Evolutionary conservation across 1,140 invertebrate genomes (phyloP), one percentile per base, ranked within the genome.

Genomic region (Reticulitermes speratus): DNA sequence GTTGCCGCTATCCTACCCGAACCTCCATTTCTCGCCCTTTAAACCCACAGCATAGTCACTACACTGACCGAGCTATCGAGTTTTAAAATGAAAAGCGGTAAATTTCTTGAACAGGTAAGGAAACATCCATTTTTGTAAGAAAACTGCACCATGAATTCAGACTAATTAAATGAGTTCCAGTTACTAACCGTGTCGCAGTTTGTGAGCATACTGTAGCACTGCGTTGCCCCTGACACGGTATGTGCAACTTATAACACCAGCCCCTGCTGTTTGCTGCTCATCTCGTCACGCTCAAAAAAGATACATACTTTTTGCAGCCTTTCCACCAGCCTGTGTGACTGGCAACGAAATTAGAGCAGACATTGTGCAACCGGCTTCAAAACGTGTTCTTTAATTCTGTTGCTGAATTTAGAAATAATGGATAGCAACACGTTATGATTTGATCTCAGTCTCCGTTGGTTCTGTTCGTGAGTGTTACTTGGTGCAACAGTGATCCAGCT

Each of bases 341-440:
- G 65, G 9, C 65, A 75, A 30, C 25, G 65, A 75, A 75, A 30
- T n/a, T 75, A 30, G 25, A 75, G 65, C 65, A 30, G 65, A 30
- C 65, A 6, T 30, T 30, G 65, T 30, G 25, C 65, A 75, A 30
- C 65, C 65, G 16, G 65, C 65, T 30, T 75, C n/a, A 75, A 75
- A 75, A 75, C 25, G 65, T 30, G 65, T 75, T 75, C 65, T 75
- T 75, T 75, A 75, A 75, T 75, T 75, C 65, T 75, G 65, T 75
- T 75, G 65, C 65, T 75, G 65, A 75, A 75, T 75, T 75, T 75
- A 75, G 65, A 75, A 75, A 75, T 75, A 75, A 75, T 75, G 65
- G 65, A 75, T 30, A 25, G 65, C 65, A 11, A 75, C 65, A 75
- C n/a, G 65, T 75, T 75, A 75, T 75, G 65, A 30, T 75, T 75